Conservation (phyloP, 2,113 vertebrate species). For the Agapornis roseicollis region DNA sequence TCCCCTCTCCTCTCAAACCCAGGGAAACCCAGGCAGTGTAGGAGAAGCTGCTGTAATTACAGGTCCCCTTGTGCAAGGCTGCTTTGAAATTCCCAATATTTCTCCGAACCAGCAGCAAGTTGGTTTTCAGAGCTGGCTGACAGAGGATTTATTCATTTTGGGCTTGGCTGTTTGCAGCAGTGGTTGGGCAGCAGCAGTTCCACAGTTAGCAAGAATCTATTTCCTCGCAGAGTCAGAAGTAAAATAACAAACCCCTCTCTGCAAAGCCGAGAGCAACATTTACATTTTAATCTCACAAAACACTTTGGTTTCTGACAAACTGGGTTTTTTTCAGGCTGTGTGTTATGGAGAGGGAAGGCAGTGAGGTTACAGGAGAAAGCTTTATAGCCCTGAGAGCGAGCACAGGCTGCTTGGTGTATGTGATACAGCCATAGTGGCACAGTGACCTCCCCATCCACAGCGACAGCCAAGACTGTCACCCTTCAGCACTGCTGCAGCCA, state of each 20-base stretch:
- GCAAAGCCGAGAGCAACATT: slow-evolving; percentile 63
- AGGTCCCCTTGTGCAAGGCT: neutral
- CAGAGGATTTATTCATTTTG: slow-evolving; percentile 65
- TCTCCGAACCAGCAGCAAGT: slow-evolving; percentile 12
- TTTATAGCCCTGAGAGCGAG: neutral
- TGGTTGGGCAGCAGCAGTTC: slow-evolving; percentile 12
- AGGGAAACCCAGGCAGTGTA: neutral
- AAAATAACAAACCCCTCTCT: slow-evolving; percentile 50
- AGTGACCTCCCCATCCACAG: accelerated
- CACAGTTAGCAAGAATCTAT: slow-evolving; percentile 67
- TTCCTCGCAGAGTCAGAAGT: slow-evolving; percentile 41
- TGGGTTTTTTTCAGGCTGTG: neutral
- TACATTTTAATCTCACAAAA: slow-evolving; percentile 70
- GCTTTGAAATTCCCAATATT: slow-evolving; percentile 33
- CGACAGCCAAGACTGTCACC: neutral
- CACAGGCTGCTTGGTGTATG: accelerated
- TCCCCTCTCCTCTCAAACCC: neutral
- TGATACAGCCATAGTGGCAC: neutral
- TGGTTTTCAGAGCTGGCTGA: slow-evolving; percentile 16
- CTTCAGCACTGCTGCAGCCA: neutral
- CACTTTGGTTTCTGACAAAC: slow-evolving; percentile 52
- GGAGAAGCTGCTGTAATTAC: neutral
- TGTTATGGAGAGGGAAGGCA: neutral
- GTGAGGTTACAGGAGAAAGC: neutral
- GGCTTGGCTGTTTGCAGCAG: slow-evolving; percentile 27